A percentile compares a stretch with the other conserved stretches of the same genome.
Conservation (phyloP, 2,113 vertebrate genomes). For the Synodontis membranacea region DNA sequence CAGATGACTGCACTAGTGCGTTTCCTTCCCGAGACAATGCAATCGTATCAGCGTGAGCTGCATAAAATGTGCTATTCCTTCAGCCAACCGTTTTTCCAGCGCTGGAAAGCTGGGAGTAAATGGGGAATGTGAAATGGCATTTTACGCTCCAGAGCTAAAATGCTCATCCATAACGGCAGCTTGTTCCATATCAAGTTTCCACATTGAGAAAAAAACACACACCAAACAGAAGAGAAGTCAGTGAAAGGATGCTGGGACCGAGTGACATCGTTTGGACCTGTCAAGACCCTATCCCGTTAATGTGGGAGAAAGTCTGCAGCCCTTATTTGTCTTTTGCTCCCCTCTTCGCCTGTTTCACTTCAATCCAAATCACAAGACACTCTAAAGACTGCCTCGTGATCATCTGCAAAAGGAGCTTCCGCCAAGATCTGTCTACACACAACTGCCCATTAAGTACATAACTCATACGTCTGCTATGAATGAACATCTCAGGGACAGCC, state of each 20-base stretch:
- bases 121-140: conserved; percentile 28
- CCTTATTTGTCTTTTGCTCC: background rate
- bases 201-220: background rate
- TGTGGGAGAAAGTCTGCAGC: background rate
- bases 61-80: conserved; percentile 28
- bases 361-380: background rate
- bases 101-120: conserved; percentile 10
- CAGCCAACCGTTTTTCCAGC: background rate
- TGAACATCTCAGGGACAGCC: conserved; percentile 11
- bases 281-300: background rate
- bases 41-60: conserved; percentile 32
- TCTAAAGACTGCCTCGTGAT: conserved; percentile 12
- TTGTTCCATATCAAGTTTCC: background rate
- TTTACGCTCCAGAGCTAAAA: conserved; percentile 10
- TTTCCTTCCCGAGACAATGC: conserved; percentile 45
- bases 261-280: background rate
- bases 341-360: background rate
- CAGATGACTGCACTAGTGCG: conserved; percentile 29
- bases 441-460: conserved; percentile 32
- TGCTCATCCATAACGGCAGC: background rate
- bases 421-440: conserved; percentile 17
- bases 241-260: background rate
- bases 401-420: background rate
- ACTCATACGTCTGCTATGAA: conserved; percentile 26
- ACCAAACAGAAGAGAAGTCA: background rate